phyloP scores from a whole-genome alignment of 2,113 vertebrate species.

The Dascyllus trimaculatus region DNA sequence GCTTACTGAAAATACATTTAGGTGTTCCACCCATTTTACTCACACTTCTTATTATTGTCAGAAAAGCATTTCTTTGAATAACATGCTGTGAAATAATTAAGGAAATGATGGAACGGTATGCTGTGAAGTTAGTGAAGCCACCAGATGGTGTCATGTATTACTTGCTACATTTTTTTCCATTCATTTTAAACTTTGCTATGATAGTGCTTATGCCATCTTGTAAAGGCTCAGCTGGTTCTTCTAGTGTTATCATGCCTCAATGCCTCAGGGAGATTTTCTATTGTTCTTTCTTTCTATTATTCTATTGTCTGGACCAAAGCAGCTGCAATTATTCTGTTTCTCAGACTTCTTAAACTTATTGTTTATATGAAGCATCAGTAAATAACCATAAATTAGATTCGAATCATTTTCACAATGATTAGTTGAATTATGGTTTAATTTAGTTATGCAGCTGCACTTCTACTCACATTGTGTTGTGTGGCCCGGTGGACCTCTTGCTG shows the following conservation, averaged over 20 bases:
- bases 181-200: neutral
- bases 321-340: constrained; percentile 10
- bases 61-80: constrained; percentile 30
- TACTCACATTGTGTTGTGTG: constrained; percentile 77
- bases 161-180: neutral
- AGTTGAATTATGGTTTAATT: neutral
- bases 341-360: neutral
- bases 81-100: neutral
- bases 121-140: neutral
- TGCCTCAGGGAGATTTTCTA: constrained; percentile 31
- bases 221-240: neutral
- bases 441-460: neutral
- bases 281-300: constrained; percentile 32
- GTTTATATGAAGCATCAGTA: neutral
- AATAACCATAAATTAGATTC: neutral
- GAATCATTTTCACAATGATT: neutral
- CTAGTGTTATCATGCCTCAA: constrained; percentile 6
- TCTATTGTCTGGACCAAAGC: constrained; percentile 40
- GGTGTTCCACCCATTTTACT: constrained; percentile 48
- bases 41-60: constrained; percentile 24
- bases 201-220: neutral
- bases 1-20: constrained; percentile 55
- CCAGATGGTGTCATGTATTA: neutral
- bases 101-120: neutral
- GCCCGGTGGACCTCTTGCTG: constrained; percentile 66